A percentile compares a stretch with the other conserved stretches of the same genome.
Evolutionary conservation across 2,888 invertebrate species (phyloP).

Genomic region (Andrena flavipes): DNA sequence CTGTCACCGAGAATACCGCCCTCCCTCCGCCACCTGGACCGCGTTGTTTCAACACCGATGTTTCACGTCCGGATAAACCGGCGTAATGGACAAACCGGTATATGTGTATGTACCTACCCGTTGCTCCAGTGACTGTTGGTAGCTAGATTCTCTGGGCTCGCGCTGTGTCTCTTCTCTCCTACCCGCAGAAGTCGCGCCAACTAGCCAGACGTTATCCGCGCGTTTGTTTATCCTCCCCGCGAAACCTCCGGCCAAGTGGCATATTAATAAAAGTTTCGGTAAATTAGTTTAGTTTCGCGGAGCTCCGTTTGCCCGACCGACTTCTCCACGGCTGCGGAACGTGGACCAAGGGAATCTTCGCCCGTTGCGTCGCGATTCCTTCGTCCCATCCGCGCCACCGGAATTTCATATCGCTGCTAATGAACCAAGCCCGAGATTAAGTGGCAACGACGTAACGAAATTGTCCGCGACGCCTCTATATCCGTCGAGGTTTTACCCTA

Average conservation of each 20-base stretch:
- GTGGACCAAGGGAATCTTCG: constrained; percentile 11
- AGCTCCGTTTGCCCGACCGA: constrained; percentile 60
- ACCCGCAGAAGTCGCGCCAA: constrained; percentile 32
- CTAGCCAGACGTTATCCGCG: constrained; percentile 68
- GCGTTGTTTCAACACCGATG: constrained; percentile 42
- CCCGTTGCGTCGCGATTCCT: constrained; percentile 55
- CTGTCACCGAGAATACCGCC: constrained; percentile 40
- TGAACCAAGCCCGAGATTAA: constrained; percentile 53
- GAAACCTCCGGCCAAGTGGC: constrained; percentile 70
- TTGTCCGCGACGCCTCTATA: constrained; percentile 18
- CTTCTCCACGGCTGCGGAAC: constrained; percentile 51
- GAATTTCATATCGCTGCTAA: constrained; percentile 56
- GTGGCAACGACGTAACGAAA: constrained; percentile 33
- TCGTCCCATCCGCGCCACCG: constrained; percentile 33
- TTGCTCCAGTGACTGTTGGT: constrained; percentile 1
- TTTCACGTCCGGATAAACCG: constrained; percentile 58
- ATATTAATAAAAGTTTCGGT: constrained; percentile 79
- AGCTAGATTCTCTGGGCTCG: background rate
- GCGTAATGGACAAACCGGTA: constrained; percentile 58
- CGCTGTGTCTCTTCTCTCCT: background rate
- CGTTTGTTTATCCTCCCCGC: constrained; percentile 71
- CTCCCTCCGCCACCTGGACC: constrained; percentile 14
- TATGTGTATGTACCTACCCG: constrained; percentile 10
- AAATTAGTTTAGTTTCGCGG: constrained; percentile 78
- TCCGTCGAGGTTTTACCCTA: background rate